Base-by-base conservation (phyloP, 1,140 invertebrate genomes). In the Zaprionus gabonicus region DNA sequence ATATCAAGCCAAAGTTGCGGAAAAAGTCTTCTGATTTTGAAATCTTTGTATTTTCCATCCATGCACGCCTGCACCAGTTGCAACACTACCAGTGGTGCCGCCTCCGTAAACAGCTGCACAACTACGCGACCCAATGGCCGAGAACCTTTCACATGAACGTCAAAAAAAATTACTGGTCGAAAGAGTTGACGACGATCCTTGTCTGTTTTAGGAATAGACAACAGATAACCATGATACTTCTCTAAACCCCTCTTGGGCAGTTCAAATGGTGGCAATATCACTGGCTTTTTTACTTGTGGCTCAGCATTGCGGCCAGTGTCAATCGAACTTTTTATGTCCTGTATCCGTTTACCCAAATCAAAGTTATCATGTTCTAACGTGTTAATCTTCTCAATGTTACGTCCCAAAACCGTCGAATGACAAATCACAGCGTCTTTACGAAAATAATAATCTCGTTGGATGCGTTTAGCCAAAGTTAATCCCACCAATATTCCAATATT, bases 81-180 rank as follows among this genome's bases (percentile, higher is more conserved):
- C 0, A 92, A 74, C 1, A 92, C 91, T 2, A 92, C 85, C 5
- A 80, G 49, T 0, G 91, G 91, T 0, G 83, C 85, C 0, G 91
- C 91, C 60, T 92, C 91, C 1, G 91, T 92, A 38, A 84, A 92
- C 10, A 92, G 82, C 34, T 91, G 75, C 1, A 92, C 27, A 0
- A 82, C 71, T 4, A 92, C 59, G 9, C 91, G 72, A 0, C 91
- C 91, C 49, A 92, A 51, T 0, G 87, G 82, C 3, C 79, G 78
- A 6, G 74, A 46, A 20, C 76, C 77, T 38, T 86, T 86, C 0
- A 87, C 41, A 27, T 79, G 70, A 0, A 91, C 28, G 6, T 92
- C 91, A 15, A 92, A 84, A 51, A 73, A 92, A 13, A 92, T 56
- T 5, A 74, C 63, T 0, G 91, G 91, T 6, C 91, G 74, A 23